These are phyloP conservation scores for Blennius ocellaris DNA, from an alignment of 2,113 vertebrate species.

Conservation along the genomic window DNA sequence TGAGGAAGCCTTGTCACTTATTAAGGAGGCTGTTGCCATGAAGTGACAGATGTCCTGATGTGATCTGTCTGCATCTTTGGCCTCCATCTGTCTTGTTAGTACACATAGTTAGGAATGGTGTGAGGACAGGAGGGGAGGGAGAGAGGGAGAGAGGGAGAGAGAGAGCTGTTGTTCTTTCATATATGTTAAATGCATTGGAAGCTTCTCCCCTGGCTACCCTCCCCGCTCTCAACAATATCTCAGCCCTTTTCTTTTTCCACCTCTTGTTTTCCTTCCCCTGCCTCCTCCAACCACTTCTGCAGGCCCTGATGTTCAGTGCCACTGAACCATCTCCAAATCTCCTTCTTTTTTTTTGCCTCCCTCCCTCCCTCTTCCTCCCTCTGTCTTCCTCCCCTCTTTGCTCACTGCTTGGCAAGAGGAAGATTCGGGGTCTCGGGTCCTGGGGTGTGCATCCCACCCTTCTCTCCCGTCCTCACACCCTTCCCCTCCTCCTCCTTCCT, in stretches of 20 bases:
- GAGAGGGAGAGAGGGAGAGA: neutral
- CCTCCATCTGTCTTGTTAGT: constrained; percentile 86
- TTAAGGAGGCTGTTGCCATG: constrained; percentile 90
- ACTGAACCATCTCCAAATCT: constrained; percentile 91
- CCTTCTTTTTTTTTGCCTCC: constrained; percentile 80
- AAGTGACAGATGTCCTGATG: constrained; percentile 96
- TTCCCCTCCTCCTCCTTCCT: constrained; percentile 61
- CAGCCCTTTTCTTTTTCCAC: constrained; percentile 85
- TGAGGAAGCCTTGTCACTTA: constrained; percentile 88
- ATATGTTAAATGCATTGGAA: constrained; percentile 94
- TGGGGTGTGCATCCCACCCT: constrained; percentile 77
- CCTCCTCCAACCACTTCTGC: constrained; percentile 83
- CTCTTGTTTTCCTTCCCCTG: constrained; percentile 59
- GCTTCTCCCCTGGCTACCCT: constrained; percentile 82
- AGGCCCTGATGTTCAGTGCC: constrained; percentile 84
- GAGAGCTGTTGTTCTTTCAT: constrained; percentile 85
- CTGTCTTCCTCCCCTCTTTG: constrained; percentile 58
- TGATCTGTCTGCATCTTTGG: constrained; percentile 89
- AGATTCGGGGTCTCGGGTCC: constrained; percentile 88
- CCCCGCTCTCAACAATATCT: constrained; percentile 69
- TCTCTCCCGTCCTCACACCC: constrained; percentile 66
- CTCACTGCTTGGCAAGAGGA: constrained; percentile 87
- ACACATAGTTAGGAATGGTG: constrained; percentile 86
- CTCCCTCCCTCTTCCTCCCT: too few relatives aligned
- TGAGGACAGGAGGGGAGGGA: constrained; percentile 32